phyloP scores from a whole-genome alignment of 2,113 vertebrate genomes.

The Aspiorhynchus laticeps region DNA sequence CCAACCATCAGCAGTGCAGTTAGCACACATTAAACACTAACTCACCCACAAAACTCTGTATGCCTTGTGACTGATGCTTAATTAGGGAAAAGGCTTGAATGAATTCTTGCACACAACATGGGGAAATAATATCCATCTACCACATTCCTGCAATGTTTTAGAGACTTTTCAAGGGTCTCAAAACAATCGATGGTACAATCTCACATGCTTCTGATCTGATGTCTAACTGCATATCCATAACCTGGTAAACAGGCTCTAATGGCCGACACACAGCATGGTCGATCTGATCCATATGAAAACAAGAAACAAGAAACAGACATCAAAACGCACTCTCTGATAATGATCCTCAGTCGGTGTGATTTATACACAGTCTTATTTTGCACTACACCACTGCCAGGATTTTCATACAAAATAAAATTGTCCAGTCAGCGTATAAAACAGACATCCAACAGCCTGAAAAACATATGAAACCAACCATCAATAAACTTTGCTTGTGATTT shows the following conservation, averaged over 20 bases:
- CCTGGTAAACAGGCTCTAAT: not conserved
- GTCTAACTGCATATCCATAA: conserved; percentile 11
- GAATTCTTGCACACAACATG: not conserved
- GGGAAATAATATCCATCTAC: not conserved
- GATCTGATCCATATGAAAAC: conserved; percentile 1
- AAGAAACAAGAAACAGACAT: not conserved
- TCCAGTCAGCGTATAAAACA: not conserved
- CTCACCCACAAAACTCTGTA: not conserved
- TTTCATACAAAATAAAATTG: not conserved
- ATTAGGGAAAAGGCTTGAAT: not conserved
- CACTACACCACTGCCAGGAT: not conserved
- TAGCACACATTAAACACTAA: not conserved
- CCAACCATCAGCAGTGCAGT: not conserved
- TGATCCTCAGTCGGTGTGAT: not conserved
- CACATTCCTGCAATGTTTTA: not conserved
- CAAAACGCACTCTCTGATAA: not conserved
- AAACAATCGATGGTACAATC: not conserved
- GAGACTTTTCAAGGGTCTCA: not conserved
- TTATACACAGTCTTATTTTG: not conserved
- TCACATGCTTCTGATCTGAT: conserved; percentile 18
- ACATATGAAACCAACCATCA: conserved; percentile 20
- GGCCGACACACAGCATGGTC: conserved; percentile 13
- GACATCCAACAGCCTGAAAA: conserved; percentile 2
- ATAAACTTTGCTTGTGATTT: not conserved
- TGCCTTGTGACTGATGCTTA: not conserved